Conservation (phyloP, 2,888 invertebrate species). For the Machimus rusticus region DNA sequence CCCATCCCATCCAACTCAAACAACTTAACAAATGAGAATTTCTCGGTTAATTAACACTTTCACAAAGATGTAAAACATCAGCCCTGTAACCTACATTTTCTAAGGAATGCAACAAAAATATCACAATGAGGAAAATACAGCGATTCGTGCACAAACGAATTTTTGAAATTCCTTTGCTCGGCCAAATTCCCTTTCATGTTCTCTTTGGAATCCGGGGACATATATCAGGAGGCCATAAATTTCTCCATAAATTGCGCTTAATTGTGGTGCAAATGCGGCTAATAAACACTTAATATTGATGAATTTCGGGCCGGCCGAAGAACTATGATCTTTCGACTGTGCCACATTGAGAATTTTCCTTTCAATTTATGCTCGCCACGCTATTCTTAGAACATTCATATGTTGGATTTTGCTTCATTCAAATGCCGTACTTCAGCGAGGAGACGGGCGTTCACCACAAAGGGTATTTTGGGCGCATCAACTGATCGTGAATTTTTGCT, state of each 20-base stretch:
- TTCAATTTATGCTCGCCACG: background rate
- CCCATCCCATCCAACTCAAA: background rate
- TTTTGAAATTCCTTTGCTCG: background rate
- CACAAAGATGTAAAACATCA: constrained; percentile 21
- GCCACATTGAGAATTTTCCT: constrained; percentile 7
- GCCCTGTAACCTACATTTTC: constrained; percentile 25
- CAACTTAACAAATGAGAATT: constrained; percentile 4
- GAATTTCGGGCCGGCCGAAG: background rate
- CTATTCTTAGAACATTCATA: constrained; percentile 23
- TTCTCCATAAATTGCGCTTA: background rate
- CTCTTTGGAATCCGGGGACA: background rate
- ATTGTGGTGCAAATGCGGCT: background rate
- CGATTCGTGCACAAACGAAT: background rate
- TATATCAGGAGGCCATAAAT: background rate
- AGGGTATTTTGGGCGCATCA: background rate
- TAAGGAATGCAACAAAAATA: constrained; percentile 22
- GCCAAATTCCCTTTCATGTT: background rate
- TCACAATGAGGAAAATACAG: constrained; percentile 4
- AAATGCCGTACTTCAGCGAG: background rate
- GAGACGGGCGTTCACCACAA: background rate
- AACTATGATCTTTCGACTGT: constrained; percentile 2
- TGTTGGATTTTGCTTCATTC: constrained; percentile 17
- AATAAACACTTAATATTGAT: constrained; percentile 6
- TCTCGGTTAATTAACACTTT: constrained; percentile 11
- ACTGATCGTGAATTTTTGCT: constrained; percentile 7